Conservation (phyloP, 1,140 invertebrate genomes). For the Drosophila varians region DNA sequence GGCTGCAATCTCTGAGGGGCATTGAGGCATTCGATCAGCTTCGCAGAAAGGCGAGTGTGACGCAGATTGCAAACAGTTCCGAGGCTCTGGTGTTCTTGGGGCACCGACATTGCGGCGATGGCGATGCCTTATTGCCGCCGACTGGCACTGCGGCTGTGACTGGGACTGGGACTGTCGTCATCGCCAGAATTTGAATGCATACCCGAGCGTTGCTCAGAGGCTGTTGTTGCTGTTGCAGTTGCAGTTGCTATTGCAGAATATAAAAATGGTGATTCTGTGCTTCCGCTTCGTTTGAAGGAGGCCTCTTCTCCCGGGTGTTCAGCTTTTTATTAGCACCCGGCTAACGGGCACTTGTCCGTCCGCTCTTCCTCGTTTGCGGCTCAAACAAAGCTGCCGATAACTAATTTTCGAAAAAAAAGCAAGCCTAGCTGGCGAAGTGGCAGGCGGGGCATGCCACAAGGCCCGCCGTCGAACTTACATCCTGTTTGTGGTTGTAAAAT, state of each 20-base stretch:
- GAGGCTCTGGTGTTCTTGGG: slow-evolving; percentile 51
- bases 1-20: slow-evolving; percentile 4
- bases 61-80: slow-evolving; percentile 54
- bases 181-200: slow-evolving; percentile 69
- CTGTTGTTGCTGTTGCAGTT: slow-evolving; percentile 5
- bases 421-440: not conserved
- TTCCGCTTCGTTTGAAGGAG: slow-evolving; percentile 46
- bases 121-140: slow-evolving; percentile 23
- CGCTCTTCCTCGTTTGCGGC: slow-evolving; percentile 1
- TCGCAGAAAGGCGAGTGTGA: slow-evolving; percentile 22
- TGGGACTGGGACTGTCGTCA: slow-evolving; percentile 70
- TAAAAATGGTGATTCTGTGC: slow-evolving; percentile 56
- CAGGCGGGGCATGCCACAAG: not conserved
- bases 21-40: slow-evolving; percentile 24
- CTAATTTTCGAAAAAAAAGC: slow-evolving; percentile 26
- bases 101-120: slow-evolving; percentile 27
- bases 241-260: slow-evolving; percentile 29
- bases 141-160: too few relatives aligned
- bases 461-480: slow-evolving; percentile 18
- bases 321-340: slow-evolving; percentile 22
- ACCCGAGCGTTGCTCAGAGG: slow-evolving; percentile 39
- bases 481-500: slow-evolving; percentile 33
- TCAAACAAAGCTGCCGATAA: slow-evolving; percentile 10
- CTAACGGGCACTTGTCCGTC: slow-evolving; percentile 32
- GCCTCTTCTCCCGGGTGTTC: slow-evolving; percentile 3